Evolutionary conservation across 2,888 invertebrate genomes (phyloP).

Genomic region (Leucophora obtusa): DNA sequence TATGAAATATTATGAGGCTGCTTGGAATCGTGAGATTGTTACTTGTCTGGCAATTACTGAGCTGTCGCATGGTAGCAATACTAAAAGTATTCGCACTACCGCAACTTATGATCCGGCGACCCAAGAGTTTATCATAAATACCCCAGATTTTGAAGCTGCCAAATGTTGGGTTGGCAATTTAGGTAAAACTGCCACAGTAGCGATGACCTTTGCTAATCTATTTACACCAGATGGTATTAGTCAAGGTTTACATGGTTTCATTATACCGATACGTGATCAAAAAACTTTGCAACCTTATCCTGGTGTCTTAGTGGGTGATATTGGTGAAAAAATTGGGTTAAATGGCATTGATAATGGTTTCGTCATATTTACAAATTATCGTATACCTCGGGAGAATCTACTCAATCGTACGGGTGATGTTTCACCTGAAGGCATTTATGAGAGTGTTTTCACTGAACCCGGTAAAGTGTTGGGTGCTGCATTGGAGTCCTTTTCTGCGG

Average conservation of each 20-base stretch:
- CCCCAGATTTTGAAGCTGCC: slow-evolving; percentile 96
- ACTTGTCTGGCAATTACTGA: slow-evolving; percentile 95
- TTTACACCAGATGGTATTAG: slow-evolving; percentile 87
- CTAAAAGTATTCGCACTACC: slow-evolving; percentile 92
- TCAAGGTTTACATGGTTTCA: slow-evolving; percentile 93
- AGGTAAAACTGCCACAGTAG: slow-evolving; percentile 92
- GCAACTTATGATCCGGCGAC: slow-evolving; percentile 90
- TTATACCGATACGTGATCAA: slow-evolving; percentile 91
- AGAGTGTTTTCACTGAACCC: slow-evolving; percentile 93
- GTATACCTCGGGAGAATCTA: slow-evolving; percentile 90
- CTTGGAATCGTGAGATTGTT: slow-evolving; percentile 85
- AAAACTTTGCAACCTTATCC: slow-evolving; percentile 87
- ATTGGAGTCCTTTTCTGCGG: slow-evolving; percentile 91
- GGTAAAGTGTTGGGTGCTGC: slow-evolving; percentile 91
- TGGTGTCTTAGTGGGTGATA: slow-evolving; percentile 92
- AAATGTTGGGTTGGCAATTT: slow-evolving; percentile 98
- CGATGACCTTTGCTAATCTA: slow-evolving; percentile 93
- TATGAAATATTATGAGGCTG: slow-evolving; percentile 83
- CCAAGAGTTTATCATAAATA: slow-evolving; percentile 91
- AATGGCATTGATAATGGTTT: slow-evolving; percentile 97
- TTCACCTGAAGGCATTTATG: slow-evolving; percentile 90
- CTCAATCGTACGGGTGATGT: slow-evolving; percentile 94
- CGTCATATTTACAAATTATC: slow-evolving; percentile 91
- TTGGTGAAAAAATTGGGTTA: slow-evolving; percentile 94
- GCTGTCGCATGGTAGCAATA: slow-evolving; percentile 96